A percentile compares a stretch with the other conserved stretches of the same genome.
Evolutionary conservation across 2,113 vertebrate species (phyloP).

Genomic region (Climacteris rufus): DNA sequence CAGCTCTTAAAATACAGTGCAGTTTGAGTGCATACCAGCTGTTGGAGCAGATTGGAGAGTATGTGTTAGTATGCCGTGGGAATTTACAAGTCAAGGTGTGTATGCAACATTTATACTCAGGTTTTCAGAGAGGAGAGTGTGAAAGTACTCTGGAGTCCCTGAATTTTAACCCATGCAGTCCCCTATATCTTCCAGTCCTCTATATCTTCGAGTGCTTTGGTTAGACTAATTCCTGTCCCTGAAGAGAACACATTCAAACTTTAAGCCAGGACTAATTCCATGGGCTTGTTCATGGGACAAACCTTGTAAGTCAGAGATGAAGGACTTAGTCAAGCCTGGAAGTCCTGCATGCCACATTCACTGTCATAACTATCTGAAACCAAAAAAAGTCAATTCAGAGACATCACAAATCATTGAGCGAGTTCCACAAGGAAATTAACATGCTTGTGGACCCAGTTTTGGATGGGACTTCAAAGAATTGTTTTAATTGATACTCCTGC

Average conservation of each 20-base stretch:
- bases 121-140: constrained; percentile 8
- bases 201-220: neutral
- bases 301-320: neutral
- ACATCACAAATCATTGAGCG: neutral
- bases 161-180: neutral
- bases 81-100: constrained; percentile 86
- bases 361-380: neutral
- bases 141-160: neutral
- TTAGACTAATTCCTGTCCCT: neutral
- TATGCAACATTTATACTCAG: constrained; percentile 16
- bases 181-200: neutral
- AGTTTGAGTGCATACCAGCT: constrained; percentile 81
- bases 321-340: neutral
- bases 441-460: neutral
- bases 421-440: neutral
- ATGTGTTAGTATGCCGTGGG: constrained; percentile 80
- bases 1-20: constrained; percentile 90
- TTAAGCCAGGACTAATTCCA: neutral
- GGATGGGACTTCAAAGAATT: neutral
- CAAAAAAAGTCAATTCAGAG: neutral
- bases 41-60: constrained; percentile 86
- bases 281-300: neutral
- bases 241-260: neutral
- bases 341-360: neutral
- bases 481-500: neutral